These are phyloP conservation scores for Euzophera pinguis DNA, from an alignment of 2,888 invertebrate genomes.

Conservation along the genomic window DNA sequence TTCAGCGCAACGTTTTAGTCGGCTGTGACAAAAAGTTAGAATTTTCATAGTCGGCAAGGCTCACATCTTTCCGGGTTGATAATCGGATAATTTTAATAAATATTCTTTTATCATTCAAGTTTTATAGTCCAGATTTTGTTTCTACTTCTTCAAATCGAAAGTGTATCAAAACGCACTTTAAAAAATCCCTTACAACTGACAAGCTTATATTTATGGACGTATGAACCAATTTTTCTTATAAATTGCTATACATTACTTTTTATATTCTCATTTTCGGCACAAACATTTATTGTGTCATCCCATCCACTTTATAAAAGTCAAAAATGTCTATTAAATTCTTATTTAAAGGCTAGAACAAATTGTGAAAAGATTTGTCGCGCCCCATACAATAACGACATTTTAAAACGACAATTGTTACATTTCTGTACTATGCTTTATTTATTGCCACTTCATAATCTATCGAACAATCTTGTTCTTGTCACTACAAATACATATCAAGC, in stretches of 20 bases:
- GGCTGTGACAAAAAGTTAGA: too few relatives aligned
- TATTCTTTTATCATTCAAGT: too few relatives aligned
- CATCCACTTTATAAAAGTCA: conserved; percentile 20
- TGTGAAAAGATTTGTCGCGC: conserved; percentile 59
- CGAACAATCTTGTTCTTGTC: neutral
- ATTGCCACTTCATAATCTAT: conserved; percentile 25
- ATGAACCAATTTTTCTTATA: neutral
- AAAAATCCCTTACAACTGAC: too few relatives aligned
- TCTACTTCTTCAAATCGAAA: too few relatives aligned
- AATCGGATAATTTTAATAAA: too few relatives aligned
- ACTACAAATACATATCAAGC: neutral
- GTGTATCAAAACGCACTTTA: too few relatives aligned
- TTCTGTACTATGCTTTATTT: conserved; percentile 54
- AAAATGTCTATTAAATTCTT: conserved; percentile 49
- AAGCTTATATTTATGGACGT: neutral
- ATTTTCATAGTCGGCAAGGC: too few relatives aligned
- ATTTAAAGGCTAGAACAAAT: conserved; percentile 61
- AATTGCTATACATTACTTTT: neutral
- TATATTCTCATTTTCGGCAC: neutral
- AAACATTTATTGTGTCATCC: neutral
- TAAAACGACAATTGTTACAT: conserved; percentile 58
- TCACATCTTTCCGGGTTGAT: too few relatives aligned
- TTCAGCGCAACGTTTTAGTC: too few relatives aligned
- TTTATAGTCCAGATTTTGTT: too few relatives aligned
- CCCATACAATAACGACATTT: conserved; percentile 37